Percentiles rank a stretch among this genome's conserved stretches.
Evolutionary conservation across 2,113 vertebrate species (phyloP).

Genomic region (Naja naja): DNA sequence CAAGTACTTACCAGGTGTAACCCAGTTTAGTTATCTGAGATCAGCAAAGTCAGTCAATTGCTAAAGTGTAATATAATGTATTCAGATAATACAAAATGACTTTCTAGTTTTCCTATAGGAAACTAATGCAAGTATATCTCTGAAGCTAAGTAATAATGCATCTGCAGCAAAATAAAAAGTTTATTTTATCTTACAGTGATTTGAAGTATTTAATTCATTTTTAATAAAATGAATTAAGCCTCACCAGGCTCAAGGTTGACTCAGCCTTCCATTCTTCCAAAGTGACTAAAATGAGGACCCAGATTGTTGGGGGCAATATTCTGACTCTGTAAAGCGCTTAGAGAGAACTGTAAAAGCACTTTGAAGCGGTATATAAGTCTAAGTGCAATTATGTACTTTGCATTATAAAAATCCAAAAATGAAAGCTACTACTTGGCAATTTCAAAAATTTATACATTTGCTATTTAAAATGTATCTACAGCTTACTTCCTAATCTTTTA

Average conservation of each 20-base stretch:
- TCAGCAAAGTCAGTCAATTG: not conserved
- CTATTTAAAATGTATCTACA: not conserved
- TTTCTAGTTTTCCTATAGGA: not conserved
- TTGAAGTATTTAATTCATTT: not conserved
- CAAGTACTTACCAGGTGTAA: not conserved
- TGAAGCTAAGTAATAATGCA: not conserved
- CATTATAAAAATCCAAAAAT: not conserved
- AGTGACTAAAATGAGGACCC: too few relatives aligned
- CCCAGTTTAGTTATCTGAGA: not conserved
- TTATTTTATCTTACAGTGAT: not conserved
- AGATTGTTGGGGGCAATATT: too few relatives aligned
- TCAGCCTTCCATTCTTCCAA: too few relatives aligned
- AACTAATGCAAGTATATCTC: not conserved
- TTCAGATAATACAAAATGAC: not conserved
- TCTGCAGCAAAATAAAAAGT: not conserved
- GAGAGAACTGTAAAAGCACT: too few relatives aligned
- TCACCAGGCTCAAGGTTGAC: too few relatives aligned
- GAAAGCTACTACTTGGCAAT: not conserved
- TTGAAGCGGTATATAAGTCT: too few relatives aligned
- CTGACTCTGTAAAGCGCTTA: too few relatives aligned
- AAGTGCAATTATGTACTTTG: not conserved
- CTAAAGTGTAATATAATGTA: not conserved
- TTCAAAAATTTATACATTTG: slow-evolving; percentile 31
- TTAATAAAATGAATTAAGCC: too few relatives aligned
- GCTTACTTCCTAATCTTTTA: not conserved